Evolutionary conservation across 2,797 vertebrate genomes (phyloP), one percentile per base, ranked within the genome.

Genomic region (Lycodopsis pacificus): DNA sequence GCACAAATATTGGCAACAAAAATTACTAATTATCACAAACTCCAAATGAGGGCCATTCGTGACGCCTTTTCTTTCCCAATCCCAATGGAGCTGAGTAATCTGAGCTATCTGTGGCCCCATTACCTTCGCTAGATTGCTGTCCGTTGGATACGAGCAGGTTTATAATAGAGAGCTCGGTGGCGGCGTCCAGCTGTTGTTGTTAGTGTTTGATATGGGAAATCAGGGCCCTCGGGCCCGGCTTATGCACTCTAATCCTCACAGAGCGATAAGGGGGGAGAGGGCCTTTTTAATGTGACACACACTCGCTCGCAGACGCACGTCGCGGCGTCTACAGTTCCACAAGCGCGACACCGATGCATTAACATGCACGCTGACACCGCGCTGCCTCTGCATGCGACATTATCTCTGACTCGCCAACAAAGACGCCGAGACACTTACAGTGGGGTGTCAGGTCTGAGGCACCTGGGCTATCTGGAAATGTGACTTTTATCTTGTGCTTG

Each of bases 171-270:
- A 88, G 83, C 83, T 88, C 72, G 62, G 64, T 12, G 80, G 58
- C 38, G 44, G 69, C 58, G 82, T 85, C 91, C 87, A 73, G 83
- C 54, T 54, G 83, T 85, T 80, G 73, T 83, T 87, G 87, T 90
- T 91, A 70, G 78, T 66, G 66, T 88, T 88, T 90, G 87, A 91
- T 90, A 91, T 69, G 72, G 68, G 71, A 63, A 80, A 85, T 82
- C 66, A 10, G 83, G 73, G 66, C 81, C 87, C 85, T 73, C 65
- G 44, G 91, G 89, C 83, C 82, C 85, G 78, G 87, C 61, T 92
- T 89, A 89, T 85, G 75, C 87, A 79, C 80, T 91, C 85, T 92
- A 92, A 92, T 93, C 88, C 87, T 87, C 76, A n/a, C 25, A 6
- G 73, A 79, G 54, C 84, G 92, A 92, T 93, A 93, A 91, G 81